Evolutionary conservation across 2,888 invertebrate species (phyloP).

Genomic region (Hofmannophila pseudospretella): DNA sequence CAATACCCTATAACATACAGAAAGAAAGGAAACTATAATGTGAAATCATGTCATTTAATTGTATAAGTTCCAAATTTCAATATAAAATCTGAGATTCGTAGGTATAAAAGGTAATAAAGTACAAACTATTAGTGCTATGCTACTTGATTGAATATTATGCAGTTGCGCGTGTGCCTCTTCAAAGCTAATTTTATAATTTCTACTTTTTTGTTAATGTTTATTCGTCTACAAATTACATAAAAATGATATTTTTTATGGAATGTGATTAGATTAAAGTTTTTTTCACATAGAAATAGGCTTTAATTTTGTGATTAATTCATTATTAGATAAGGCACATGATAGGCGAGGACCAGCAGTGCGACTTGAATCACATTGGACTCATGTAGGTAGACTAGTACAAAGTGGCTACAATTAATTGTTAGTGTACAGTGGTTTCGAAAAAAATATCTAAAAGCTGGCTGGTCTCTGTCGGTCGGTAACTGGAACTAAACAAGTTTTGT

Average conservation of each 20-base stretch:
- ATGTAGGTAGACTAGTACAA: too few species aligned
- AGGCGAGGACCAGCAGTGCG: too few species aligned
- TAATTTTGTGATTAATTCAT: too few species aligned
- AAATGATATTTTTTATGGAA: background rate
- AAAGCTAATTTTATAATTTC: background rate
- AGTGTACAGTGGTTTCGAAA: too few species aligned
- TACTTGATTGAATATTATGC: background rate
- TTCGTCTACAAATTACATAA: background rate
- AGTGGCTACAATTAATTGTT: too few species aligned
- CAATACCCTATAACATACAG: constrained; percentile 2
- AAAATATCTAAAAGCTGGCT: too few species aligned
- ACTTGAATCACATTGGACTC: too few species aligned
- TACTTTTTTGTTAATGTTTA: background rate
- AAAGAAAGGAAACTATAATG: background rate
- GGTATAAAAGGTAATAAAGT: constrained; percentile 8
- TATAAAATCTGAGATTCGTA: constrained; percentile 34
- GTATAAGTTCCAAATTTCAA: constrained; percentile 28
- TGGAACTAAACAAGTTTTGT: too few species aligned
- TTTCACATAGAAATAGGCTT: too few species aligned
- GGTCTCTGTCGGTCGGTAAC: too few species aligned
- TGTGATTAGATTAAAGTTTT: background rate
- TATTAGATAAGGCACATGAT: too few species aligned
- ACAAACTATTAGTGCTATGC: background rate
- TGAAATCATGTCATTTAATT: constrained; percentile 16
- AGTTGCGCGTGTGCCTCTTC: background rate